Percentiles rank a stretch among this genome's conserved stretches.
These are phyloP conservation scores for Muscidifurax raptorellus DNA, from an alignment of 1,140 invertebrate species.

Conservation along the genomic window DNA sequence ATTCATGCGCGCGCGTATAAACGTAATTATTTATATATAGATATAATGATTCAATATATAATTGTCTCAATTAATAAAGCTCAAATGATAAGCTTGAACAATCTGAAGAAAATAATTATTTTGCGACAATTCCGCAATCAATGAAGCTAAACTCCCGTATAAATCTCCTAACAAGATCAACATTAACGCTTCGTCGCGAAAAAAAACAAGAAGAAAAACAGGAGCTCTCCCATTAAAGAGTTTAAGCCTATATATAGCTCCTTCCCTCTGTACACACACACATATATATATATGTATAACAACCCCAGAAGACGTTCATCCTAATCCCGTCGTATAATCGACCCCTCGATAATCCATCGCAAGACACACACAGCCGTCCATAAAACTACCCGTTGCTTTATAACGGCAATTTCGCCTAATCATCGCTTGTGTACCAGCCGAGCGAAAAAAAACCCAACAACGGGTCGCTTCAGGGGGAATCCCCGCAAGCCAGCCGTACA, in stretches of 20 bases:
- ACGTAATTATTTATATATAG: no score
- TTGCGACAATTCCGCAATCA: not conserved
- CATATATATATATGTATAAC: no score
- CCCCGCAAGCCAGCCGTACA: not conserved
- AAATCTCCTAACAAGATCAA: not conserved
- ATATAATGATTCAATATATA: no score
- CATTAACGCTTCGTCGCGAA: not conserved
- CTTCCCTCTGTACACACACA: not conserved
- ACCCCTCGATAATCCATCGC: not conserved
- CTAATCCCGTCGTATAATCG: constrained; percentile 26
- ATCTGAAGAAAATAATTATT: no score
- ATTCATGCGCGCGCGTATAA: no score
- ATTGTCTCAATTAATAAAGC: no score
- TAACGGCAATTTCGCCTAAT: no score
- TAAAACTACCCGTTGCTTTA: not conserved
- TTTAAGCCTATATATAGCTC: not conserved
- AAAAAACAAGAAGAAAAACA: not conserved
- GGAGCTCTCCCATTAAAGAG: not conserved
- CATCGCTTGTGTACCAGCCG: no score
- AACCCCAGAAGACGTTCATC: not conserved
- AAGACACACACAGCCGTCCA: not conserved
- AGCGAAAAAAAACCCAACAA: no score
- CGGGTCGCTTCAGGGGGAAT: not conserved
- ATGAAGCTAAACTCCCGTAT: not conserved
- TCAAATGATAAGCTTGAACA: no score